Evolutionary conservation across 2,888 invertebrate genomes (phyloP), one percentile per base, ranked within the genome.

Genomic region (Tenthredo livida): DNA sequence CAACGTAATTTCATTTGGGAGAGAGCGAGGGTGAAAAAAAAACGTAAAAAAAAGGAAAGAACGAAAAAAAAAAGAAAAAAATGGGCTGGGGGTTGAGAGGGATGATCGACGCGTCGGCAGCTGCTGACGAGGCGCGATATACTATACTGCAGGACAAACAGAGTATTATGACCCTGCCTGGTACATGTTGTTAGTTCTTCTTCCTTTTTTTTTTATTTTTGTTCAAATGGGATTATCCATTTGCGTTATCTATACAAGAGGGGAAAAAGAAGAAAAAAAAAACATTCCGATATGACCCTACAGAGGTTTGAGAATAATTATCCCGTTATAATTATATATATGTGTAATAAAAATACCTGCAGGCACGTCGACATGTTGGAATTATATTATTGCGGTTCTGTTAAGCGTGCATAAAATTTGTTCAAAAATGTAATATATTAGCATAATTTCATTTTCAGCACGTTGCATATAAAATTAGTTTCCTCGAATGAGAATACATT

Each of bases 391-490:
- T 29, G 77, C 29, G 54, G 15, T 17, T 43, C 10, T 25, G 50
- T 58, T 37, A 58, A 80, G n/a, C 58, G 72, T 72, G 25, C 4
- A 43, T 21, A 37, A 43, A 58, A 40, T 80, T 80, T 58, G 21
- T 80, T 61, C 40, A 0, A 40, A 80, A 61, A 10, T n/a, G 21
- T 37, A 17, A 12, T 29, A 73, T 67, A 87, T 87, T 86, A 84
- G 85, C 86, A 86, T 87, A 87, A 87, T 87, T 86, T 85, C 84
- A 37, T 73, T 70, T 84, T 82, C 84, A 17, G 17, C 84, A 86
- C 86, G 86, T 87, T 82, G 87, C 87, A 87, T 87, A 70, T 40
- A 58, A 85, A 87, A 87, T 86, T 85, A 86, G 86, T 72, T 80
- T 80, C 80, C 80, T 61, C 80, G 61, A 58, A 33, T n/a, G n/a